Base-by-base conservation (phyloP, 1,140 invertebrate genomes). In the Achroia grisella region DNA sequence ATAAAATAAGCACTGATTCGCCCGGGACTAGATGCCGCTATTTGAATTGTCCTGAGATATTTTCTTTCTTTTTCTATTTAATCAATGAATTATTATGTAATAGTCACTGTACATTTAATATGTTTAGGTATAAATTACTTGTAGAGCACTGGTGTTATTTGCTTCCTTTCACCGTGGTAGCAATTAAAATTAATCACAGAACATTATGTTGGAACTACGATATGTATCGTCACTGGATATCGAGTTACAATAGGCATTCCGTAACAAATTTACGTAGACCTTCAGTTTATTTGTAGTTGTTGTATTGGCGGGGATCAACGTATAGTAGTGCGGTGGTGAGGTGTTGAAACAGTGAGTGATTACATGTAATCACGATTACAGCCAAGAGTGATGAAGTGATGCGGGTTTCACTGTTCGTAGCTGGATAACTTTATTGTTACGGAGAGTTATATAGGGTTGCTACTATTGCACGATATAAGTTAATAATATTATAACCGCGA, bases 171-270 rank as follows among this genome's bases (percentile, higher is more conserved):
- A 63, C 63, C 50, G 43, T 41, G 13, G 23, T 53, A 34, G 48
- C 56, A 60, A 67, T 67, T 63, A 63, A 62, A 58, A 56, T 57
- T 58, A 59, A 50, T 47, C 44, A 51, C 44, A 48, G 48, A 49
- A 23, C 17, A 23, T 6, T n/a, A 6, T 23, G 17, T 23, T 23
- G 17, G 17, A 3, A 6, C 17, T 23, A 23, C 2, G 17, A 23
- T 23, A 23, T 23, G 17, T 23, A 23, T 23, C 17, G 17, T 23
- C 6, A 23, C 2, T 23, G 17, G 17, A 23, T 23, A 23, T 23
- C 17, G 17, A 23, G 17, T 23, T 23, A 23, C 17, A 23, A 23
- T 23, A 23, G 2, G 6, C 17, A 23, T 23, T 23, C 17, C 17
- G 17, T 23, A 23, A 23, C 17, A 3, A 23, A 23, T 23, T 23